These are phyloP conservation scores for Therioaphis trifolii DNA, from an alignment of 2,888 invertebrate genomes.

Conservation along the genomic window DNA sequence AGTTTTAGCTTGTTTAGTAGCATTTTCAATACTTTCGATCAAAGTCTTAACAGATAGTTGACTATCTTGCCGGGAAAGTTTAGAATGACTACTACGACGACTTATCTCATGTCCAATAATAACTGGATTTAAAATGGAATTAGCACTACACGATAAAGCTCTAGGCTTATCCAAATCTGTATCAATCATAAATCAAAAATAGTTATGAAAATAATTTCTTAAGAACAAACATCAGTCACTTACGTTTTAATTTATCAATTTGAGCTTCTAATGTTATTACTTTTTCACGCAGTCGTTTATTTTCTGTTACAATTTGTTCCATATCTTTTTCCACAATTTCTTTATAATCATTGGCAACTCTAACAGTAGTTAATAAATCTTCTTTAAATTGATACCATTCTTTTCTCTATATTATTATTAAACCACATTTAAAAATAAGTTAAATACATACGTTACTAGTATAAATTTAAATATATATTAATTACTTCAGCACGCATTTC, in stretches of 20 bases:
- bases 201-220: not conserved
- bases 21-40: conserved; percentile 91
- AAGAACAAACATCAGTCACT: conserved; percentile 66
- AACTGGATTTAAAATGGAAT: conserved; percentile 62
- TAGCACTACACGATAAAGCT: conserved; percentile 61
- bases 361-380: conserved; percentile 90
- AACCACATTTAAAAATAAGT: conserved; percentile 66
- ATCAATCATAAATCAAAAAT: conserved; percentile 23
- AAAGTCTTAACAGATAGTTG: conserved; percentile 89
- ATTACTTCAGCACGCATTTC: conserved; percentile 75
- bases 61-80: conserved; percentile 76
- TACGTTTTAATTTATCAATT: conserved; percentile 83
- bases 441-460: not conserved
- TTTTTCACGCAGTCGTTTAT: conserved; percentile 82
- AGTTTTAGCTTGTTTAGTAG: conserved; percentile 79
- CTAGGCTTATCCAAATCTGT: conserved; percentile 61
- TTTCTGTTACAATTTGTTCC: conserved; percentile 83
- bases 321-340: conserved; percentile 90
- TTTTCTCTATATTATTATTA: conserved; percentile 72
- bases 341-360: conserved; percentile 96
- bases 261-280: conserved; percentile 82
- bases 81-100: conserved; percentile 62
- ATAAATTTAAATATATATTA: conserved; percentile 66
- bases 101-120: conserved; percentile 64
- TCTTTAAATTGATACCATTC: conserved; percentile 97